These are phyloP conservation scores for Cyrtodaria siliqua DNA, from an alignment of 2,888 invertebrate species.

Conservation along the genomic window DNA sequence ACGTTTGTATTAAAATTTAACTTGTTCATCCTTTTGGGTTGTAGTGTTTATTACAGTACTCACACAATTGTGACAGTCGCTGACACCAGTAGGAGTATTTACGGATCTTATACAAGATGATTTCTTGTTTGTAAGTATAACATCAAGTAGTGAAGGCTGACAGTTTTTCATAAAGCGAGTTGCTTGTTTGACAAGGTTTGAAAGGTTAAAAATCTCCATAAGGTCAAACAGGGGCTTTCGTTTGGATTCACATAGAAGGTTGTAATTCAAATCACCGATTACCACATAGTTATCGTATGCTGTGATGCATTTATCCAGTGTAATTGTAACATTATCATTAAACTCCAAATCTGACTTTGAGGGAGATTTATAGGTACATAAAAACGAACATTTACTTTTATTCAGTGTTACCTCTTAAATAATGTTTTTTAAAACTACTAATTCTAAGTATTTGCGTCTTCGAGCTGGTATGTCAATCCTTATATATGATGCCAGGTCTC, in stretches of 20 bases:
- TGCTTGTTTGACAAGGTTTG: neutral
- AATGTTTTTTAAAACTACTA: neutral
- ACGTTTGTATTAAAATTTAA: too few relatives aligned
- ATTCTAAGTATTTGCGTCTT: neutral
- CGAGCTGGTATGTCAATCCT: neutral
- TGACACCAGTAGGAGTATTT: neutral
- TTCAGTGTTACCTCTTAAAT: neutral
- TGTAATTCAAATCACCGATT: neutral
- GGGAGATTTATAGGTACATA: too few relatives aligned
- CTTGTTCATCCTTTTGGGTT: too few relatives aligned
- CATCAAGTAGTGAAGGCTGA: neutral
- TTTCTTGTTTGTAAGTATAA: neutral
- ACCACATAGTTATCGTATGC: neutral
- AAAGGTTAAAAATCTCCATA: neutral
- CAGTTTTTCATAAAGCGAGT: neutral
- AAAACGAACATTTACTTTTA: too few relatives aligned
- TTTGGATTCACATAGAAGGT: neutral
- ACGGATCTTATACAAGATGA: neutral
- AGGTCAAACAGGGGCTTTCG: neutral
- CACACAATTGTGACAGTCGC: too few relatives aligned
- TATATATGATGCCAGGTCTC: neutral
- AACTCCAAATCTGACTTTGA: neutral
- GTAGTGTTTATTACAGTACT: too few relatives aligned
- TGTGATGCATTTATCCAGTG: neutral
- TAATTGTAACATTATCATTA: neutral